Evolutionary conservation across 2,797 vertebrate genomes (phyloP).

Genomic region (Phalanger gymnotis): DNA sequence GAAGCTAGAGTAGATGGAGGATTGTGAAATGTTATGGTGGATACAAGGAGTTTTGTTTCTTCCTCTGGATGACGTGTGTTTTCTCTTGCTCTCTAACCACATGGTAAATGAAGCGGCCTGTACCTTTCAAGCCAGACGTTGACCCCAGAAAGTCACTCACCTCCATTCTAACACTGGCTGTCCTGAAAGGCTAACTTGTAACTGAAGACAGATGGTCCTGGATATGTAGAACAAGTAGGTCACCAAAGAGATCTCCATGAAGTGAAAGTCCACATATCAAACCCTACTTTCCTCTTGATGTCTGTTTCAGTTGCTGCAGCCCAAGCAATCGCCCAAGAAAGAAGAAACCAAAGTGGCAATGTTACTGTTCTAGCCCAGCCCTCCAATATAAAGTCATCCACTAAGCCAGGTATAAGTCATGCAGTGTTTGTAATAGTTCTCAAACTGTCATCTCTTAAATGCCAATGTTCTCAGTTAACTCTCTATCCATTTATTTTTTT

Average conservation of each 20-base stretch:
- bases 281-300: slow-evolving; percentile 26
- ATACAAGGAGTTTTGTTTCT: background rate
- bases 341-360: slow-evolving; percentile 87
- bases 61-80: background rate
- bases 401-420: slow-evolving; percentile 90
- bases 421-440: slow-evolving; percentile 48
- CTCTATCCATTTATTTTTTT: slow-evolving; percentile 69
- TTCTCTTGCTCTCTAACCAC: background rate
- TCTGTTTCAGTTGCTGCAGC: slow-evolving; percentile 91
- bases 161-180: background rate
- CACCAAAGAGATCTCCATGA: background rate
- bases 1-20: background rate
- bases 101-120: background rate
- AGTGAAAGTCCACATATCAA: background rate
- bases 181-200: background rate
- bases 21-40: background rate
- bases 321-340: slow-evolving; percentile 94
- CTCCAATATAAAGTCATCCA: slow-evolving; percentile 85
- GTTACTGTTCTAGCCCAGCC: slow-evolving; percentile 82
- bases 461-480: slow-evolving; percentile 29
- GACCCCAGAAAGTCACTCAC: background rate
- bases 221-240: background rate
- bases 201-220: background rate
- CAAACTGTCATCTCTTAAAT: slow-evolving; percentile 38
- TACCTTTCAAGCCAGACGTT: background rate